Percentiles rank a stretch among this genome's conserved stretches.
Evolutionary conservation across 2,888 invertebrate genomes (phyloP).

Genomic region (Apeira syringaria): DNA sequence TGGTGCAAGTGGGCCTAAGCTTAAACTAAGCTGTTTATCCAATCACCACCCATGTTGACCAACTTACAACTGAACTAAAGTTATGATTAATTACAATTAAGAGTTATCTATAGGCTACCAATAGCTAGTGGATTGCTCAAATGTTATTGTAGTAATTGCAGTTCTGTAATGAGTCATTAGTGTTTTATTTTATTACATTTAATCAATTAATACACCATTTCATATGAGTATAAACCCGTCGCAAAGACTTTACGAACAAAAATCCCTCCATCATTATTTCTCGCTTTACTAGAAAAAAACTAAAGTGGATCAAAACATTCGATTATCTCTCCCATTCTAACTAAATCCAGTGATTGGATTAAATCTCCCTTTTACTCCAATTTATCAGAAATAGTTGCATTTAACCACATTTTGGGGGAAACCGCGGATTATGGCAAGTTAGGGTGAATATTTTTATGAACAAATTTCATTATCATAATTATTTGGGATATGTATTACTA

Average conservation of each 20-base stretch:
- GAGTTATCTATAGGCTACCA: too few relatives aligned
- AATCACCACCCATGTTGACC: too few relatives aligned
- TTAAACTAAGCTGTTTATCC: too few relatives aligned
- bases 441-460: constrained; percentile 60
- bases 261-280: constrained; percentile 29
- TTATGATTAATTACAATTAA: too few relatives aligned
- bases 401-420: constrained; percentile 65
- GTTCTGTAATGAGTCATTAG: too few relatives aligned
- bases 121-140: too few relatives aligned
- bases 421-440: constrained; percentile 50
- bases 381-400: constrained; percentile 68
- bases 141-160: too few relatives aligned
- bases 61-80: too few relatives aligned
- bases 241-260: constrained; percentile 10
- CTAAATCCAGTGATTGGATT: constrained; percentile 59
- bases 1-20: too few relatives aligned
- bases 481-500: constrained; percentile 24
- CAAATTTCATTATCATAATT: constrained; percentile 67
- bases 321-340: constrained; percentile 53
- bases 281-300: constrained; percentile 49
- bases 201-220: constrained; percentile 1
- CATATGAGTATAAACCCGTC: constrained; percentile 2
- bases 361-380: constrained; percentile 67
- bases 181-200: too few relatives aligned
- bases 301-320: constrained; percentile 61